Conservation (phyloP, 2,888 invertebrate species). For the Cerastis leucographa region DNA sequence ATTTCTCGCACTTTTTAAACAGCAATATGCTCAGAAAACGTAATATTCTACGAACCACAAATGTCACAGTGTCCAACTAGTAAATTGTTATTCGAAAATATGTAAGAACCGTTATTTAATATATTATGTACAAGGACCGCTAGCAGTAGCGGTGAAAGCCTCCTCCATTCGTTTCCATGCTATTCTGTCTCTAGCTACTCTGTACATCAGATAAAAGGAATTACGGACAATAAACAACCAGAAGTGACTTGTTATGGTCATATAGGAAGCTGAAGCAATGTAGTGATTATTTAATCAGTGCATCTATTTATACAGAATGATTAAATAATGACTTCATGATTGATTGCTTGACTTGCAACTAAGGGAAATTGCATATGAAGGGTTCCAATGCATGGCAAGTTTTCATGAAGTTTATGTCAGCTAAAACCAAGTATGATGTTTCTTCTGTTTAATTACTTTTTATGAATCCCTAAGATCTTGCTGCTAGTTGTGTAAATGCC, state of each 20-base stretch:
- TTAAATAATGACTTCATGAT: constrained; percentile 56
- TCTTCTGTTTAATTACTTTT: not conserved
- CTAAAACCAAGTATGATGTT: not conserved
- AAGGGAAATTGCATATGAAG: not conserved
- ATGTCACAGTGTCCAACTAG: constrained; percentile 79
- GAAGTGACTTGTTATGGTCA: constrained; percentile 24
- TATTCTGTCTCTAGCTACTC: too few relatives aligned
- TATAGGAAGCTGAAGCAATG: constrained; percentile 31
- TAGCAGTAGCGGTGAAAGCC: too few relatives aligned
- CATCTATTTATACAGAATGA: constrained; percentile 38
- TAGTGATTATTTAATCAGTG: constrained; percentile 59
- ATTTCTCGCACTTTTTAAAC: not conserved
- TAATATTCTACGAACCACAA: constrained; percentile 75
- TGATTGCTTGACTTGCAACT: constrained; percentile 22
- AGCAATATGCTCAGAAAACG: constrained; percentile 63
- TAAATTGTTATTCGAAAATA: constrained; percentile 84
- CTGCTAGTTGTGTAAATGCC: not conserved
- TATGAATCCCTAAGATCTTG: not conserved
- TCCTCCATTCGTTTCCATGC: too few relatives aligned
- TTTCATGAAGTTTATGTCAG: not conserved
- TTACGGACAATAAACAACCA: constrained; percentile 21
- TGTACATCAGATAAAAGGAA: not conserved
- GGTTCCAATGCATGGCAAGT: constrained; percentile 3
- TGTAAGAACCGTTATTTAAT: too few relatives aligned
- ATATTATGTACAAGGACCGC: too few relatives aligned